A percentile compares a stretch with the other conserved stretches of the same genome.
Evolutionary conservation across 2,113 vertebrate species (phyloP).

Genomic region (Apistogramma diplotaenia): DNA sequence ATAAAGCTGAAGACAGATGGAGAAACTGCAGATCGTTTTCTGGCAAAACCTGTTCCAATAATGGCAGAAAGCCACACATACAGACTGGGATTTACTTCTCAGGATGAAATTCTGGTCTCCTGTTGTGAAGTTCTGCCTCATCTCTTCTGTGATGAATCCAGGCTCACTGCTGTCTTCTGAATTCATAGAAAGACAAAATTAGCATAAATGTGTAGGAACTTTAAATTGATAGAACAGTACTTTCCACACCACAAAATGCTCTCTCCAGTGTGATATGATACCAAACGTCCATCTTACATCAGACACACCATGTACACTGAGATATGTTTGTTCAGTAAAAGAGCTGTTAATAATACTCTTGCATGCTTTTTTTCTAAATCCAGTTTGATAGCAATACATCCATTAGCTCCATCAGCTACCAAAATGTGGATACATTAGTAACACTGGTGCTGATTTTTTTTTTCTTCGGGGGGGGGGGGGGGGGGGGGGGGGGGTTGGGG

Average conservation of each 20-base stretch:
- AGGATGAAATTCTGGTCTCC: conserved; percentile 52
- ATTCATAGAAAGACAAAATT: conserved; percentile 54
- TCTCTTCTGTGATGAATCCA: conserved; percentile 57
- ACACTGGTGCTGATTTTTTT: conserved; percentile 1
- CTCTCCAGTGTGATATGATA: background rate
- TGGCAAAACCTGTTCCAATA: conserved; percentile 15
- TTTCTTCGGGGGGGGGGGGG: too few relatives aligned
- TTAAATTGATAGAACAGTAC: conserved; percentile 6
- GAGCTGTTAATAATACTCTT: conserved; percentile 39
- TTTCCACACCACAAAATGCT: background rate
- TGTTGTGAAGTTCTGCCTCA: conserved; percentile 60
- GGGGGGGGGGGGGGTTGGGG: too few relatives aligned
- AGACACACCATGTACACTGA: background rate
- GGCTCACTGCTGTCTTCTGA: conserved; percentile 23
- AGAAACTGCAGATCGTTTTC: conserved; percentile 6
- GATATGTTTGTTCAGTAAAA: conserved; percentile 9
- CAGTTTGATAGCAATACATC: conserved; percentile 3
- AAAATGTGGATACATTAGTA: background rate
- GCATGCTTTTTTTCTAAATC: conserved; percentile 3
- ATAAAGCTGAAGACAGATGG: conserved; percentile 16
- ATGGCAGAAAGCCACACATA: conserved; percentile 17
- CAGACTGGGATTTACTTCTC: conserved; percentile 47
- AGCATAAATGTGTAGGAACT: conserved; percentile 49
- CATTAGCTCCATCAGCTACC: conserved; percentile 8
- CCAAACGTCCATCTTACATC: conserved; percentile 6